Conservation (phyloP, 2,888 invertebrate species). For the Parochlus steinenii region DNA sequence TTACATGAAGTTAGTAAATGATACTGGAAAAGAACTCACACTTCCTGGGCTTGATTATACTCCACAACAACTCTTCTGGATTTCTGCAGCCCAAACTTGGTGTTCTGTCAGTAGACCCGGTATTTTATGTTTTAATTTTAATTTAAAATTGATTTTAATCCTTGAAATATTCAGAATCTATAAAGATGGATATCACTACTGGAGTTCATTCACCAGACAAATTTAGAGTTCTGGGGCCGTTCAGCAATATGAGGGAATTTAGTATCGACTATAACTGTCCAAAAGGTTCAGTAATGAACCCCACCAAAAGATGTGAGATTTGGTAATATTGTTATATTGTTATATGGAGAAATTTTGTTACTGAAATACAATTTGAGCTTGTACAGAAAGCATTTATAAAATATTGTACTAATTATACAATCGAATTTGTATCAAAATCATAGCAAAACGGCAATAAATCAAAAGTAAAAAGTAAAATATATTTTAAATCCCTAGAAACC, state of each 20-base stretch:
- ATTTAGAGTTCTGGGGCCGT: conserved; percentile 56
- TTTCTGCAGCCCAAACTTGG: conserved; percentile 76
- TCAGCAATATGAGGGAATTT: conserved; percentile 8
- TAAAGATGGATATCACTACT: conserved; percentile 63
- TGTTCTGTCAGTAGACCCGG: conserved; percentile 60
- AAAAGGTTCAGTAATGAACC: conserved; percentile 11
- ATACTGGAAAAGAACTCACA: conserved; percentile 45
- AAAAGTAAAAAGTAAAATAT: too few species aligned
- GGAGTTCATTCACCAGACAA: conserved; percentile 63
- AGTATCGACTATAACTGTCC: conserved; percentile 7
- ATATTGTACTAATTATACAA: too few species aligned
- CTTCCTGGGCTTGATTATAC: conserved; percentile 57
- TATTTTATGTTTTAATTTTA: conserved; percentile 13
- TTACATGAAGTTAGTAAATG: conserved; percentile 54
- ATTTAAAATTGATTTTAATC: conserved; percentile 5
- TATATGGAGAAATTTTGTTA: neutral
- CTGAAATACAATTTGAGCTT: neutral
- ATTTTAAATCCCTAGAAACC: too few species aligned
- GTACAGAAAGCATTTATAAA: too few species aligned
- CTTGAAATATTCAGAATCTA: conserved; percentile 35
- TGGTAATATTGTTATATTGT: conserved; percentile 3
- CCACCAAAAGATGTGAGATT: conserved; percentile 9
- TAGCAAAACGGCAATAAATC: too few species aligned
- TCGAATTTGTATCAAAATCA: too few species aligned
- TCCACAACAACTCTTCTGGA: conserved; percentile 63